Conservation (phyloP, 1,140 invertebrate species). For the Drosophila suzukii region DNA sequence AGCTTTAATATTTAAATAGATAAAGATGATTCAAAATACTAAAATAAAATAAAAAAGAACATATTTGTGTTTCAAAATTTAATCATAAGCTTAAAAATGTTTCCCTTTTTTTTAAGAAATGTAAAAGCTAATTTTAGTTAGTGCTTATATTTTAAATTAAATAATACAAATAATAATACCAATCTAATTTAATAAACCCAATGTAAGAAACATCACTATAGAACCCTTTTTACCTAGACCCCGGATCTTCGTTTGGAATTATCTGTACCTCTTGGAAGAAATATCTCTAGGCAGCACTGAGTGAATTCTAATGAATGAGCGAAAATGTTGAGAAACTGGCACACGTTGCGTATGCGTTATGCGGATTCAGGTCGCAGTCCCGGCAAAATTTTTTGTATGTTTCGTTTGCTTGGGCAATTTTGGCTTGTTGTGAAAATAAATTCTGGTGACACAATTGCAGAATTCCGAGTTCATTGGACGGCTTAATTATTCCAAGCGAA, state of each 20-base stretch:
- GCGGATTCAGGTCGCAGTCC: slow-evolving; percentile 26
- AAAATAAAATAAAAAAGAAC: too few relatives aligned
- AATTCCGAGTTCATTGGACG: slow-evolving; percentile 42
- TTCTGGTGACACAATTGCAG: slow-evolving; percentile 70
- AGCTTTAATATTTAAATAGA: too few relatives aligned
- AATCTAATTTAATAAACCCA: too few relatives aligned
- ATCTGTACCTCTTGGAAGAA: background rate
- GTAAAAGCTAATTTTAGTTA: too few relatives aligned
- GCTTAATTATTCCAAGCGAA: slow-evolving; percentile 50
- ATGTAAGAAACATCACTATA: too few relatives aligned
- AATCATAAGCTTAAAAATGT: too few relatives aligned
- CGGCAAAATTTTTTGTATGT: slow-evolving; percentile 20
- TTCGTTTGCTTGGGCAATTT: slow-evolving; percentile 40
- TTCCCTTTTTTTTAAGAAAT: too few relatives aligned
- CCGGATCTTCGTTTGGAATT: background rate
- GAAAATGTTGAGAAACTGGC: slow-evolving; percentile 40
- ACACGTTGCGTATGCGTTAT: slow-evolving; percentile 70
- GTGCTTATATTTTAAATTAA: too few relatives aligned
- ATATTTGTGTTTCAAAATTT: too few relatives aligned
- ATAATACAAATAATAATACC: too few relatives aligned
- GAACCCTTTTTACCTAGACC: background rate
- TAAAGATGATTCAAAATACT: too few relatives aligned
- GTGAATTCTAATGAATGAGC: slow-evolving; percentile 31
- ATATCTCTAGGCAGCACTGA: background rate
- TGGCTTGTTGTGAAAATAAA: slow-evolving; percentile 72